Conservation (phyloP, 1,140 invertebrate genomes). For the Choristoneura fumiferana region DNA sequence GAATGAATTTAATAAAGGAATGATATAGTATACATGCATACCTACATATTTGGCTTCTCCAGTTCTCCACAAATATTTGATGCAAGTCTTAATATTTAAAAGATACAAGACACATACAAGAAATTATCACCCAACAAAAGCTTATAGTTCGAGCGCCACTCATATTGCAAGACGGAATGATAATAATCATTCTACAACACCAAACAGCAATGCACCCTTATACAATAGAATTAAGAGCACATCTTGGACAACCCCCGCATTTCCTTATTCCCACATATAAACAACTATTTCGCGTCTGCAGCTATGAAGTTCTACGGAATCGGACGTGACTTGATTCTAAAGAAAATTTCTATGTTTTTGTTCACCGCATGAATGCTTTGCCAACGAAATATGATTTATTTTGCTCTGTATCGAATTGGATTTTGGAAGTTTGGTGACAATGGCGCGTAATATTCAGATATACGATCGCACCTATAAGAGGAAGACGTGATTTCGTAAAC, state of each 20-base stretch:
- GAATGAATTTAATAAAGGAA: no score
- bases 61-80: no score
- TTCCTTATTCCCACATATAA: neutral
- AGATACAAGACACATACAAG: neutral
- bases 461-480: neutral
- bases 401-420: neutral
- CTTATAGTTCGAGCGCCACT: no score
- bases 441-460: neutral
- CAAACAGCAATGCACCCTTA: neutral
- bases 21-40: no score
- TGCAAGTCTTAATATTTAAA: no score
- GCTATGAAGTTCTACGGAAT: neutral
- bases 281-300: conserved; percentile 4
- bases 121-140: neutral
- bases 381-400: conserved; percentile 7
- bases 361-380: conserved; percentile 11
- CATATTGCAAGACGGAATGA: no score
- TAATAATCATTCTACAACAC: no score
- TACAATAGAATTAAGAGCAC: neutral
- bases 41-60: no score
- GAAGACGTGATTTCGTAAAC: neutral
- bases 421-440: conserved; percentile 2
- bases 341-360: conserved; percentile 1
- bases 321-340: conserved; percentile 4
- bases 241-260: neutral